Evolutionary conservation across 2,888 invertebrate species (phyloP), one percentile per base, ranked within the genome.

Genomic region (Euplexia lucipara): DNA sequence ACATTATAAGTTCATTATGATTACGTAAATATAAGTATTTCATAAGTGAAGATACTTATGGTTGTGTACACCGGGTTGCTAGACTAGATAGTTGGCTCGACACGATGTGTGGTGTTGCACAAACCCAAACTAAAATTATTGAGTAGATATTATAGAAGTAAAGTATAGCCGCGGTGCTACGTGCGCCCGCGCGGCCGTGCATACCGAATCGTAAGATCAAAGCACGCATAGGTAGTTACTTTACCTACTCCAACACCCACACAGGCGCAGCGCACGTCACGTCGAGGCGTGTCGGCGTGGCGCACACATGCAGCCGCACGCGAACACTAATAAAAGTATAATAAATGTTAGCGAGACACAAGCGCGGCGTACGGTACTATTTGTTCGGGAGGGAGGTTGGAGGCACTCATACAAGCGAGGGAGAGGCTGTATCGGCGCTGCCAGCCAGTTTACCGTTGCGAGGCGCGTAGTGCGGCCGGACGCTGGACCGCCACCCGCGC

Each of bases 121-220:
- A 94, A 94, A 92, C 91, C 85, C 87, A 89, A 92, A 92, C 91
- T 91, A 88, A 94, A 93, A 92, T 95, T 94, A 94, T 94, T 92
- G 92, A 90, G 89, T 92, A 90, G 91, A 92, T 91, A 93, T 92
- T 92, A 92, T 92, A 91, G 91, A 90, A 91, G 92, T 92, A 90
- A 93, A 92, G 91, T 93, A 93, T 90, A 92, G 90, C 87, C 87
- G 86, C 89, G 89, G 89, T 86, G 87, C 90, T 93, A 93, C 92
- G 93, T 93, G 93, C 91, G 87, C 88, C 90, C 85, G 93, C 88
- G 92, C 93, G 91, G 90, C 92, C 92, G 93, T 93, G 94, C 94
- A 95, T 94, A 94, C 95, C 95, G 92, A 95, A 94, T 95, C 93
- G 90, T 95, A 94, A 95, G 95, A 95, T 95, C 95, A 94, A 94